These are phyloP conservation scores for Spea multiplicata DNA, from an alignment of 2,113 vertebrate species.

Conservation along the genomic window DNA sequence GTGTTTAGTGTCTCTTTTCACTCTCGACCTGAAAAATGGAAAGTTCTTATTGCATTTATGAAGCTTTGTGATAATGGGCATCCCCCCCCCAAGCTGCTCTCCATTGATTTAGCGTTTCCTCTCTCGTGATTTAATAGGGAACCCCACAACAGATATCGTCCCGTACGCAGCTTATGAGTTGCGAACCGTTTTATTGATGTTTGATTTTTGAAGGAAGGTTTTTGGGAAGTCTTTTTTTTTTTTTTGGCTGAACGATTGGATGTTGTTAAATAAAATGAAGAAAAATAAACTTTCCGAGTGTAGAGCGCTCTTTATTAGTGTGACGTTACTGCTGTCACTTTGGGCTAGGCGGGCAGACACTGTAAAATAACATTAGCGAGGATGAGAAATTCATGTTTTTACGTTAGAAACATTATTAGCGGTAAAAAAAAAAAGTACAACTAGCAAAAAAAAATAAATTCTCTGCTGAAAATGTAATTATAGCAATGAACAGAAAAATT, in stretches of 20 bases:
- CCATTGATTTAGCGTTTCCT: too few relatives aligned
- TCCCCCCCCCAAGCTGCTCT: neutral
- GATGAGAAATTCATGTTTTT: too few relatives aligned
- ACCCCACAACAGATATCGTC: neutral
- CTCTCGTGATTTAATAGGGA: neutral
- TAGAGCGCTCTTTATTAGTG: neutral
- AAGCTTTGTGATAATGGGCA: slow-evolving; percentile 12
- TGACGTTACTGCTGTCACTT: neutral
- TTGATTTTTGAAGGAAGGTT: neutral
- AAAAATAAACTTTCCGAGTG: neutral
- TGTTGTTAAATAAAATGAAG: neutral
- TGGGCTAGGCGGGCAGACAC: neutral
- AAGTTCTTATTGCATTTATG: slow-evolving; percentile 1
- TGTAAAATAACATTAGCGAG: too few relatives aligned
- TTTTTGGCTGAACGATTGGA: neutral
- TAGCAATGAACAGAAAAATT: too few relatives aligned
- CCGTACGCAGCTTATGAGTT: neutral
- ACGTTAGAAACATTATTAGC: too few relatives aligned
- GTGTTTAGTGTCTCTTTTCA: neutral
- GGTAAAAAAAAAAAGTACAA: too few relatives aligned
- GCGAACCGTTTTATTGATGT: neutral
- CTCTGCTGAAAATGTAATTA: too few relatives aligned
- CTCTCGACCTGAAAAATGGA: neutral
- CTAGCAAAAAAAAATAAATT: too few relatives aligned
- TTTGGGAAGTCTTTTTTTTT: neutral